Percentiles rank a stretch among this genome's conserved stretches.
Conservation (phyloP, 2,888 invertebrate species). For the Chouioia cunea region DNA sequence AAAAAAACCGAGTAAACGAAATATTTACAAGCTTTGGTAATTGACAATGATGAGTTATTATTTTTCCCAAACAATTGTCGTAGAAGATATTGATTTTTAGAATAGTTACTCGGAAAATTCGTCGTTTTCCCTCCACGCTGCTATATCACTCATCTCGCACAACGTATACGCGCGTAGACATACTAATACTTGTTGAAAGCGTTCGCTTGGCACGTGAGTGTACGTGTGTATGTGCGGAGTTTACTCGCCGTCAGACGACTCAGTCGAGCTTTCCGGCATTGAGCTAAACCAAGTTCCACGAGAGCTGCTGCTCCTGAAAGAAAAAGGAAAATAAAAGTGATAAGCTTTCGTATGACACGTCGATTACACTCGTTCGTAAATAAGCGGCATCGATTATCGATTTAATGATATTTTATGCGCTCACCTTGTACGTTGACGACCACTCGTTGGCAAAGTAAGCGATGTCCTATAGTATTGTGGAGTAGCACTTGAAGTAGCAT, state of each 20-base stretch:
- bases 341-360: background rate
- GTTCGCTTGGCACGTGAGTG: conserved; percentile 41
- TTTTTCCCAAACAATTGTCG: conserved; percentile 53
- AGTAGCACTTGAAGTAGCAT: conserved; percentile 66
- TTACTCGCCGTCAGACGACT: conserved; percentile 68
- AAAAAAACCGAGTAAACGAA: conserved; percentile 26
- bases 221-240: conserved; percentile 28
- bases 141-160: too few species aligned
- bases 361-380: background rate
- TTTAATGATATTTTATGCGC: background rate
- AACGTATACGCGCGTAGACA: conserved; percentile 16
- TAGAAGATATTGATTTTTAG: conserved; percentile 46
- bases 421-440: conserved; percentile 71
- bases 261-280: conserved; percentile 71
- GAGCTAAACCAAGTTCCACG: conserved; percentile 72
- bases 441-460: conserved; percentile 76
- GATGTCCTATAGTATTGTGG: conserved; percentile 75
- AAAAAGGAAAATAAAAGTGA: background rate
- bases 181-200: conserved; percentile 22
- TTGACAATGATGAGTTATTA: conserved; percentile 32
- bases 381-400: conserved; percentile 1
- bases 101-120: conserved; percentile 47
- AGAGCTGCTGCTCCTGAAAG: conserved; percentile 65
- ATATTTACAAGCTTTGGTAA: conserved; percentile 46
- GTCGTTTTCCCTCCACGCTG: background rate